These are phyloP conservation scores for Heliothis virescens DNA, from an alignment of 1,140 invertebrate species.

Conservation along the genomic window DNA sequence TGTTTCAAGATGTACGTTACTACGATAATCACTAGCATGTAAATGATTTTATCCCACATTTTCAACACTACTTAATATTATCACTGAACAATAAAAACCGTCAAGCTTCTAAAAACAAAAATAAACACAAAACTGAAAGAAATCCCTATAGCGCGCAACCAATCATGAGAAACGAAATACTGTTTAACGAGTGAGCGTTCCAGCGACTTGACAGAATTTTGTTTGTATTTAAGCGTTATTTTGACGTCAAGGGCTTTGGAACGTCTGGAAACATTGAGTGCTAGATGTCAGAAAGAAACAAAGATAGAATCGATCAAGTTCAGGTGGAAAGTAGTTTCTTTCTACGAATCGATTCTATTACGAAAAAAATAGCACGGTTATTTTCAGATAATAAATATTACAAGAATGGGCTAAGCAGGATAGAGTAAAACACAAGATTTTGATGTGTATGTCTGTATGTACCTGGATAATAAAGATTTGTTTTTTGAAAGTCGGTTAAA, in stretches of 20 bases:
- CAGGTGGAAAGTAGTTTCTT: too few relatives aligned
- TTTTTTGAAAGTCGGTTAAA: too few relatives aligned
- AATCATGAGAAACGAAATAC: slow-evolving; percentile 45
- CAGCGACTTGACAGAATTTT: neutral
- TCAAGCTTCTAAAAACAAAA: slow-evolving; percentile 43
- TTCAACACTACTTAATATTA: slow-evolving; percentile 50
- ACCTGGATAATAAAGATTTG: too few relatives aligned
- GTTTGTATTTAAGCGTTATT: slow-evolving; percentile 42
- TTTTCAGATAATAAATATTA: too few relatives aligned
- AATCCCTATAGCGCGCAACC: slow-evolving; percentile 35
- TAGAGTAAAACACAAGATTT: too few relatives aligned
- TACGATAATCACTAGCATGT: slow-evolving; percentile 73
- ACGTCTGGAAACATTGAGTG: neutral
- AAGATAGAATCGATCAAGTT: neutral
- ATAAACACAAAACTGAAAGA: slow-evolving; percentile 50
- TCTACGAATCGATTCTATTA: too few relatives aligned
- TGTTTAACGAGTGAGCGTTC: slow-evolving; percentile 30
- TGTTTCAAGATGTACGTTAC: slow-evolving; percentile 82
- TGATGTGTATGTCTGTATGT: too few relatives aligned
- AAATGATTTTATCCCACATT: slow-evolving; percentile 82
- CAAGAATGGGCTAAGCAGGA: too few relatives aligned
- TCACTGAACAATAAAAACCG: slow-evolving; percentile 44
- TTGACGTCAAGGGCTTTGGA: slow-evolving; percentile 17
- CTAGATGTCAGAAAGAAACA: neutral
- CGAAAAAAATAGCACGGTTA: too few relatives aligned